Evolutionary conservation across 2,113 vertebrate species (phyloP).

Genomic region (Cebidichthys violaceus): DNA sequence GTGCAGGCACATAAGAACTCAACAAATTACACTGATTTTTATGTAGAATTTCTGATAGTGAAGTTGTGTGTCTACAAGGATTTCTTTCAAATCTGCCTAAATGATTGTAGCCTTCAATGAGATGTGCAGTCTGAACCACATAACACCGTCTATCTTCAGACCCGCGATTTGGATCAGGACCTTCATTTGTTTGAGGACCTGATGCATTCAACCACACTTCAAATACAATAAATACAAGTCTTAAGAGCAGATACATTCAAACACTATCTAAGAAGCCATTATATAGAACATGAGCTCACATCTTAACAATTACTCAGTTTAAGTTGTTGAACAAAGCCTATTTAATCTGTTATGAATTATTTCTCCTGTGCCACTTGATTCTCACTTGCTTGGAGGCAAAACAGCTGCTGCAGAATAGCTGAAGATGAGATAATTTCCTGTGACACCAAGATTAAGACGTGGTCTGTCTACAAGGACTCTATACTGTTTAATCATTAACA

Average conservation of each 20-base stretch:
- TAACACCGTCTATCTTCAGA: background rate
- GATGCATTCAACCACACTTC: constrained; percentile 10
- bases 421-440: constrained; percentile 9
- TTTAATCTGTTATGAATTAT: constrained; percentile 17
- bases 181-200: background rate
- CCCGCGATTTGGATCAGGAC: background rate
- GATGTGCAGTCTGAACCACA: background rate
- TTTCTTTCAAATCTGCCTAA: background rate
- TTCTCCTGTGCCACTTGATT: constrained; percentile 15
- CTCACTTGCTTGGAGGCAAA: constrained; percentile 14
- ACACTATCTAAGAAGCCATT: constrained; percentile 3
- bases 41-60: background rate
- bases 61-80: background rate
- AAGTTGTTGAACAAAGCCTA: constrained; percentile 14
- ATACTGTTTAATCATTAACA: background rate
- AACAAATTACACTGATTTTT: background rate
- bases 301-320: constrained; percentile 18
- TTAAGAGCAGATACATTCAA: constrained; percentile 16
- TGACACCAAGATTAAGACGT: constrained; percentile 11
- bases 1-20: background rate
- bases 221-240: constrained; percentile 37
- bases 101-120: background rate
- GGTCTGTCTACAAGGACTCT: background rate
- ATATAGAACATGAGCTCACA: background rate
- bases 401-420: constrained; percentile 28